Conservation (phyloP, 2,797 vertebrate genomes). For the Brotula barbata region DNA sequence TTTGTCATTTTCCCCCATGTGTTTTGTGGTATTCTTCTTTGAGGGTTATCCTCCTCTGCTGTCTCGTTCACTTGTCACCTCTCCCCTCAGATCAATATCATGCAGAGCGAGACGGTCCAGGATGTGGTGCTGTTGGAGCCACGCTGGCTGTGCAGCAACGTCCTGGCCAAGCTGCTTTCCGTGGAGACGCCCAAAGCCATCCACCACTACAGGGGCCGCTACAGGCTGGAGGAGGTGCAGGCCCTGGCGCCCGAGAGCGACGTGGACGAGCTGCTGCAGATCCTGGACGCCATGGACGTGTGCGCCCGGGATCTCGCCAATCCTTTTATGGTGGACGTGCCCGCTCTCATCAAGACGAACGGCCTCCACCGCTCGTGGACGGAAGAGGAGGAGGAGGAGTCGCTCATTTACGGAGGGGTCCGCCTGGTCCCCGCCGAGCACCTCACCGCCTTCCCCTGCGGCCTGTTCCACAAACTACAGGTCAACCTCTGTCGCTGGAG, state of each 20-base stretch:
- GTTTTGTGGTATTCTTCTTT: not conserved
- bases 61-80: not conserved
- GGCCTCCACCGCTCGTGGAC: slow-evolving; percentile 94
- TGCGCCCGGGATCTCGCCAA: slow-evolving; percentile 91
- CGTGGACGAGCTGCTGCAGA: slow-evolving; percentile 93
- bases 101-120: slow-evolving; percentile 98
- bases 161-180: slow-evolving; percentile 91
- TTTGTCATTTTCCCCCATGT: no score
- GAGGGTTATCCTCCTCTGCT: no score
- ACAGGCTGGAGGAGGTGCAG: slow-evolving; percentile 93
- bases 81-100: slow-evolving; percentile 91
- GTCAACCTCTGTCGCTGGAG: slow-evolving; percentile 96
- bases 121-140: slow-evolving; percentile 96
- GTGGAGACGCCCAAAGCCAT: slow-evolving; percentile 95
- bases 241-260: slow-evolving; percentile 91
- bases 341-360: slow-evolving; percentile 94
- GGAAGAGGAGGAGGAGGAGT: slow-evolving; percentile 86
- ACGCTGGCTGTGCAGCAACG: slow-evolving; percentile 91
- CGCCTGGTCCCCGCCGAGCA: slow-evolving; percentile 94
- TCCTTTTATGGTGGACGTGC: slow-evolving; percentile 95
- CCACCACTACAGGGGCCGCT: slow-evolving; percentile 96
- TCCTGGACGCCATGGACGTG: slow-evolving; percentile 97
- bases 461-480: slow-evolving; percentile 97
- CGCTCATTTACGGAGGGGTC: slow-evolving; percentile 90
- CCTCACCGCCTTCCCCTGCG: slow-evolving; percentile 92